These are phyloP conservation scores for Eufriesea mexicana DNA, from an alignment of 1,140 invertebrate genomes.

Conservation along the genomic window DNA sequence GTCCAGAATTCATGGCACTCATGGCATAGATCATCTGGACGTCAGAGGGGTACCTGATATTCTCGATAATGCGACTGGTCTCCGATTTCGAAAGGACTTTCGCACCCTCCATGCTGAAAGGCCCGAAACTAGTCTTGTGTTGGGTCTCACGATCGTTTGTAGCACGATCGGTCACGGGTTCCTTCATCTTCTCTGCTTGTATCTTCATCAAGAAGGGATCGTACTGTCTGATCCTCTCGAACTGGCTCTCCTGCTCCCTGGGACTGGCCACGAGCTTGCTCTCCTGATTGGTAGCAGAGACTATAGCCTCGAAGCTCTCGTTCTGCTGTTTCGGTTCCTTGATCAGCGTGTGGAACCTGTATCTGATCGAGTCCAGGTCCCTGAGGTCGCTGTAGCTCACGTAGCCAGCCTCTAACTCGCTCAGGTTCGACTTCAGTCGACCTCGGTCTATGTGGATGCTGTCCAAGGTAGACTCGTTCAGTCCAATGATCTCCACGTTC, in stretches of 20 bases:
- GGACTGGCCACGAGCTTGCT: not conserved
- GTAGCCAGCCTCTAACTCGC: conserved; percentile 77
- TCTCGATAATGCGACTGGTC: not conserved
- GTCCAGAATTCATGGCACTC: not conserved
- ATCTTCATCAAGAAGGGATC: conserved; percentile 35
- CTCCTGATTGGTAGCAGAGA: conserved; percentile 17
- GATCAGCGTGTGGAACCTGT: conserved; percentile 77
- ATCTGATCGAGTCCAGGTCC: conserved; percentile 76
- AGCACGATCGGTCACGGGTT: not conserved
- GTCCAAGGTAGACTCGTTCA: conserved; percentile 76
- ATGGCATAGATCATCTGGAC: conserved; percentile 27
- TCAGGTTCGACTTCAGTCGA: conserved; percentile 74
- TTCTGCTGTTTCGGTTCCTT: conserved; percentile 66
- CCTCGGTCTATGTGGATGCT: conserved; percentile 76
- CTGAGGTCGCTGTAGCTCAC: conserved; percentile 77
- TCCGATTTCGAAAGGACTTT: conserved; percentile 20
- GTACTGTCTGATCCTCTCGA: conserved; percentile 43
- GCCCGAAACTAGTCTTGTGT: not conserved
- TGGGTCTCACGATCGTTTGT: not conserved
- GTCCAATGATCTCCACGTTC: conserved; percentile 75
- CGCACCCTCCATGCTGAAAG: conserved; percentile 25
- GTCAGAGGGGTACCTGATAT: conserved; percentile 2
- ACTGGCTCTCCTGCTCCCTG: conserved; percentile 23
- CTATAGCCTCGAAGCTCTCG: conserved; percentile 44
- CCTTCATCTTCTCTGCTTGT: conserved; percentile 12